Base-by-base conservation (phyloP, 2,888 invertebrate genomes). In the Lysandra bellargus region DNA sequence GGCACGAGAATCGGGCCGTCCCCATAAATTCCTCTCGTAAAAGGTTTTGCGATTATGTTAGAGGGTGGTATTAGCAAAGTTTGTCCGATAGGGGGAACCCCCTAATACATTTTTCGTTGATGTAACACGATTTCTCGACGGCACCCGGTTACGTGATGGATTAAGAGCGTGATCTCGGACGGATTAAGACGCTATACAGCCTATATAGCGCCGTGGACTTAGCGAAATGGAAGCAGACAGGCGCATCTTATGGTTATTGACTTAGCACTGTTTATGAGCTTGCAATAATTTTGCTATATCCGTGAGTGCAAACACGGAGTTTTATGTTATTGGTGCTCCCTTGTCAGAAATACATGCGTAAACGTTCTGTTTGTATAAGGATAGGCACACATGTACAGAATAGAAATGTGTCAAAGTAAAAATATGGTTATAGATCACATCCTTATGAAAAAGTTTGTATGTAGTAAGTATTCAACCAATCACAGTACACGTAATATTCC, bases 51-150 rank as follows among this genome's bases (percentile, higher is more conserved):
- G 94, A 94, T 94, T 94, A 94, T 94, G 94, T 93, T 92, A 90
- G 94, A 90, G 94, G 94, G 94, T 94, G 94, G 94, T 94, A 94
- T 94, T 94, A 94, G 94, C 93, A 92, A 94, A 94, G 94, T 94
- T 94, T 93, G 94, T 93, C 93, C 93, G 94, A 94, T 94, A 88
- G 89, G 90, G 89, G 89, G 87, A 84, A 84, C 85, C 90, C 89
- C 91, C 92, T 95, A 95, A 95, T 95, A 95, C 94, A 95, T 95
- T 95, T 95, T 95, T 95, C 95, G 95, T 95, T 94, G 94, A 95
- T 95, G 94, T 95, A 94, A 95, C 95, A 94, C 94, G 94, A 94
- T 95, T 95, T 95, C 94, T 92, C 93, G 94, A 91, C 91, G 94
- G 92, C 91, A 91, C 90, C 91, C 91, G 90, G 92, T 94, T 95